phyloP scores from a whole-genome alignment of 1,140 invertebrate species.

The Ephestia elutella region DNA sequence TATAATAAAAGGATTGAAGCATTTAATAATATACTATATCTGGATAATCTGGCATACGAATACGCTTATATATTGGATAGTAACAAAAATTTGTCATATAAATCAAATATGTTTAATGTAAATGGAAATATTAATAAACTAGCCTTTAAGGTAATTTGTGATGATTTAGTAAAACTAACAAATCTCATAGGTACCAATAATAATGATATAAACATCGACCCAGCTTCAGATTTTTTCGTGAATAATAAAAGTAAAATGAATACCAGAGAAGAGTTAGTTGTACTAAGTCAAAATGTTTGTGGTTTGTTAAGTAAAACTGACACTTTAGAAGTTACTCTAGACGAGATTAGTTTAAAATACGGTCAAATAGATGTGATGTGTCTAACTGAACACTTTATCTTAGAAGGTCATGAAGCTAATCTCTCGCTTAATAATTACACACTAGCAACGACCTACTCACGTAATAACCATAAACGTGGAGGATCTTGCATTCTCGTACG shows the following conservation, averaged over 20 bases:
- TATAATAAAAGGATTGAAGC: conserved; percentile 8
- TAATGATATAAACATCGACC: too few species aligned
- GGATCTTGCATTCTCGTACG: neutral
- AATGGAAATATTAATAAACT: neutral
- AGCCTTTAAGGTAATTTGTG: neutral
- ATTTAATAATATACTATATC: too few species aligned
- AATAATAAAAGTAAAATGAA: neutral
- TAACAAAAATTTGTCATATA: conserved; percentile 4
- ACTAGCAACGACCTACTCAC: neutral
- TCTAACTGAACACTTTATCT: neutral
- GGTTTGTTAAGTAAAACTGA: neutral
- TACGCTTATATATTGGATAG: conserved; percentile 10
- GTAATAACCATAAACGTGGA: neutral
- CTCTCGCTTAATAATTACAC: neutral
- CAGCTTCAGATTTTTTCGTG: neutral
- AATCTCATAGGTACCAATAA: neutral
- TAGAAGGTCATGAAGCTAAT: neutral
- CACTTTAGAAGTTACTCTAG: neutral
- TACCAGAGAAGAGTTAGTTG: neutral
- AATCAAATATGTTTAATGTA: neutral
- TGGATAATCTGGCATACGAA: conserved; percentile 4
- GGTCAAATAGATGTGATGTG: neutral
- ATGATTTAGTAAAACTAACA: neutral
- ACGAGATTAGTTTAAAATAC: neutral
- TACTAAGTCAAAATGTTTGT: neutral